Evolutionary conservation across 2,797 vertebrate species (phyloP).

Genomic region (Ceryle rudis): DNA sequence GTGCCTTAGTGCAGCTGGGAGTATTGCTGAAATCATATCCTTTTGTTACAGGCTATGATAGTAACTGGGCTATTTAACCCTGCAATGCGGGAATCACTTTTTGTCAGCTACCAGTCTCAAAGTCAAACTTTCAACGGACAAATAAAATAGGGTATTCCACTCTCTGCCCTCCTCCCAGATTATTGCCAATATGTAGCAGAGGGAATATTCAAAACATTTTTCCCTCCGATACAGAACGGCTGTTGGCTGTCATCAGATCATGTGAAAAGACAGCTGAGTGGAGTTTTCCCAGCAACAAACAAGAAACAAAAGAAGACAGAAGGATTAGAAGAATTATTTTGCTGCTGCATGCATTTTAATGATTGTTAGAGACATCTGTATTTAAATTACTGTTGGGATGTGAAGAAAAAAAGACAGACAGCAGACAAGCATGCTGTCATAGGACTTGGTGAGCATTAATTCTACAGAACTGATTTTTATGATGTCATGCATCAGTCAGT

Average conservation of each 20-base stretch:
- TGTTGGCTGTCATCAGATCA: neutral
- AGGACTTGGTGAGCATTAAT: neutral
- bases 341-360: neutral
- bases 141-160: neutral
- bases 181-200: neutral
- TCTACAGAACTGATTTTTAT: neutral
- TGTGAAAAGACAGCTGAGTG: neutral
- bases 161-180: no score
- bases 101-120: neutral
- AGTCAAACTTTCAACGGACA: neutral
- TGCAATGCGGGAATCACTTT: neutral
- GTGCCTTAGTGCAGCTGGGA: neutral
- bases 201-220: neutral
- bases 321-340: neutral
- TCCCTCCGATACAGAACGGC: neutral
- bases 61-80: neutral
- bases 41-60: rapidly evolving
- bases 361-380: neutral
- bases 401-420: neutral
- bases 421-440: neutral
- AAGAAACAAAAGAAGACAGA: neutral
- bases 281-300: neutral
- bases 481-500: neutral
- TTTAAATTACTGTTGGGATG: neutral
- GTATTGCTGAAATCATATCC: neutral